Conservation (phyloP, 2,888 invertebrate species). For the Drosophila tanythrix region DNA sequence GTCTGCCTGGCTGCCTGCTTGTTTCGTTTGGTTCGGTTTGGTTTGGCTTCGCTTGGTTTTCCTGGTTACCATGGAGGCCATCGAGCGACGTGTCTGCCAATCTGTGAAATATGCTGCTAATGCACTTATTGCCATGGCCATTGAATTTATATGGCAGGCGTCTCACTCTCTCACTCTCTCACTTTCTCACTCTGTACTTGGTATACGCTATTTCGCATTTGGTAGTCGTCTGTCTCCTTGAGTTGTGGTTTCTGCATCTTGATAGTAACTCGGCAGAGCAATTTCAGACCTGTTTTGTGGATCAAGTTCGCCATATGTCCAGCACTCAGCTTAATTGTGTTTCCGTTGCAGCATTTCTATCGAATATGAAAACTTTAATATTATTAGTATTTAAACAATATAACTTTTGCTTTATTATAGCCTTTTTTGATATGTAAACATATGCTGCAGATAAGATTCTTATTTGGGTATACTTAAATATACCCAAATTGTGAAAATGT, state of each 20-base stretch:
- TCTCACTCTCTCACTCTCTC: slow-evolving; percentile 42
- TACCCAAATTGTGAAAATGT: too few relatives aligned
- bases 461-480: too few relatives aligned
- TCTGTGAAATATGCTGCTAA: slow-evolving; percentile 79
- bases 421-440: neutral
- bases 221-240: slow-evolving; percentile 17
- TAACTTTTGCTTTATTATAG: too few relatives aligned
- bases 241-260: slow-evolving; percentile 5
- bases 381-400: neutral
- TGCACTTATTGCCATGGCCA: slow-evolving; percentile 77
- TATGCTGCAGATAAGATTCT: neutral
- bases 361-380: neutral
- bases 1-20: slow-evolving; percentile 12
- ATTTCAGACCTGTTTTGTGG: slow-evolving; percentile 55
- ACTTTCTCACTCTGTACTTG: slow-evolving; percentile 20
- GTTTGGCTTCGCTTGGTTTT: neutral
- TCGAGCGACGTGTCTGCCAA: slow-evolving; percentile 76
- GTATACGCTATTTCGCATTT: slow-evolving; percentile 37
- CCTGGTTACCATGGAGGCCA: slow-evolving; percentile 50
- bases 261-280: slow-evolving; percentile 23
- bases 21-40: slow-evolving; percentile 7
- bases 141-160: slow-evolving; percentile 72
- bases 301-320: slow-evolving; percentile 41
- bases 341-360: slow-evolving; percentile 47
- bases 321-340: slow-evolving; percentile 69